phyloP scores from a whole-genome alignment of 1,140 invertebrate species.

The Lordiphosa collinella region DNA sequence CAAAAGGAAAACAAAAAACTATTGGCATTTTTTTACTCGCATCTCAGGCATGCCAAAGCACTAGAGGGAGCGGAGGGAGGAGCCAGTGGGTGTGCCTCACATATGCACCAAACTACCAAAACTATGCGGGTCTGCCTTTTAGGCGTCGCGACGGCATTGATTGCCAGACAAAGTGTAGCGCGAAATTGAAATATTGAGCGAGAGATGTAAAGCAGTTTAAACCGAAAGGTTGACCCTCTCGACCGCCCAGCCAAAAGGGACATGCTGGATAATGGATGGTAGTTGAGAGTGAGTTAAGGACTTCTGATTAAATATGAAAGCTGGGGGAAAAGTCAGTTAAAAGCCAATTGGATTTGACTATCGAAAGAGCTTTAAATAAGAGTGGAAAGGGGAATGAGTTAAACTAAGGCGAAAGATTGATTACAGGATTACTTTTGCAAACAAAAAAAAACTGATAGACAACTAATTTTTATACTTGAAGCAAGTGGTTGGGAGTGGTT shows the following conservation, averaged over 20 bases:
- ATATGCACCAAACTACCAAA: slow-evolving; percentile 3
- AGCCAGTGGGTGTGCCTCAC: slow-evolving; percentile 1
- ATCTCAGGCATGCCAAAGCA: slow-evolving; percentile 26
- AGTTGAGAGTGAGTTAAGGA: slow-evolving; percentile 12
- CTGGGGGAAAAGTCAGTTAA: slow-evolving; percentile 19
- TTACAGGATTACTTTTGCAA: no score
- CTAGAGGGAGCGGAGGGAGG: not conserved
- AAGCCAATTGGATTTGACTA: not conserved
- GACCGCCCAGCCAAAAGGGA: no score
- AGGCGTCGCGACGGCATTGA: slow-evolving; percentile 48
- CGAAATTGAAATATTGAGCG: slow-evolving; percentile 71
- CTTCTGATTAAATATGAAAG: slow-evolving; percentile 48
- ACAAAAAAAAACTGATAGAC: no score
- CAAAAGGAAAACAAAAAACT: slow-evolving; percentile 51
- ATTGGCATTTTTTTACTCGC: slow-evolving; percentile 51
- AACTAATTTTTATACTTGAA: no score
- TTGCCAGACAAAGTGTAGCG: slow-evolving; percentile 57
- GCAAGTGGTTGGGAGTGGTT: no score
- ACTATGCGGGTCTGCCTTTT: slow-evolving; percentile 17
- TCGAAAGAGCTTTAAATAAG: no score
- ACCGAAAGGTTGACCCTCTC: slow-evolving; percentile 2
- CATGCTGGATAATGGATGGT: slow-evolving; percentile 23
- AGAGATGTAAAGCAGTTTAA: slow-evolving; percentile 49
- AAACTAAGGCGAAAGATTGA: no score
- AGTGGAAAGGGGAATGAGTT: no score